Evolutionary conservation across 2,113 vertebrate species (phyloP).

Genomic region (Conger conger): DNA sequence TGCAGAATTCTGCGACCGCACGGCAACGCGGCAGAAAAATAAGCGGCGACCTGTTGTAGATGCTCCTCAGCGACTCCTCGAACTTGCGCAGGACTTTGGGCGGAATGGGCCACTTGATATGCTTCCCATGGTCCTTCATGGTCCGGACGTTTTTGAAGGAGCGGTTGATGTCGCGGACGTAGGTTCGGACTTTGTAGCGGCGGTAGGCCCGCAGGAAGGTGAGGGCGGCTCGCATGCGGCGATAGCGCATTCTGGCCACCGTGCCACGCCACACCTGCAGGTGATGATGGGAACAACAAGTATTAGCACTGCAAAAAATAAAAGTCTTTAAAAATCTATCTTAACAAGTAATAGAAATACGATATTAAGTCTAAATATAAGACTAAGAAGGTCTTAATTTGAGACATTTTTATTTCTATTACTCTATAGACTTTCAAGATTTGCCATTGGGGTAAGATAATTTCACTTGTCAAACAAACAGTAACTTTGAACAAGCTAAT

Average conservation of each 20-base stretch:
- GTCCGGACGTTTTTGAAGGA: slow-evolving; percentile 77
- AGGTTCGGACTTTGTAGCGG: slow-evolving; percentile 87
- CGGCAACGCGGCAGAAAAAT: not conserved
- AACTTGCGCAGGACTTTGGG: slow-evolving; percentile 87
- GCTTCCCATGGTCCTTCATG: slow-evolving; percentile 82
- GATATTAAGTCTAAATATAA: too few relatives aligned
- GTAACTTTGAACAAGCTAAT: too few relatives aligned
- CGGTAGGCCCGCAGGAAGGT: slow-evolving; percentile 81
- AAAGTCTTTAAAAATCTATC: too few relatives aligned
- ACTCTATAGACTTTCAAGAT: too few relatives aligned
- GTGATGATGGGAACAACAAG: too few relatives aligned
- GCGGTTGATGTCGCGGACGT: slow-evolving; percentile 79
- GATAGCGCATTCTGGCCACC: slow-evolving; percentile 84
- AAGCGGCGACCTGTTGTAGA: slow-evolving; percentile 80
- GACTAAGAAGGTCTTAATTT: too few relatives aligned
- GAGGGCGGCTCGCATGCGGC: slow-evolving; percentile 80
- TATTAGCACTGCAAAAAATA: too few relatives aligned
- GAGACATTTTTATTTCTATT: too few relatives aligned
- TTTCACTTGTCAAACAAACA: too few relatives aligned
- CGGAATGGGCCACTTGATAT: slow-evolving; percentile 85
- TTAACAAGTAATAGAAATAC: too few relatives aligned
- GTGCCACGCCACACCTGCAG: slow-evolving; percentile 92
- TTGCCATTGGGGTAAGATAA: too few relatives aligned
- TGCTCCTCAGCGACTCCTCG: slow-evolving; percentile 78
- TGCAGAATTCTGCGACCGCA: not conserved